Percentiles rank a stretch among this genome's conserved stretches.
phyloP scores from a whole-genome alignment of 2,113 vertebrate genomes.

The Eleginops maclovinus region DNA sequence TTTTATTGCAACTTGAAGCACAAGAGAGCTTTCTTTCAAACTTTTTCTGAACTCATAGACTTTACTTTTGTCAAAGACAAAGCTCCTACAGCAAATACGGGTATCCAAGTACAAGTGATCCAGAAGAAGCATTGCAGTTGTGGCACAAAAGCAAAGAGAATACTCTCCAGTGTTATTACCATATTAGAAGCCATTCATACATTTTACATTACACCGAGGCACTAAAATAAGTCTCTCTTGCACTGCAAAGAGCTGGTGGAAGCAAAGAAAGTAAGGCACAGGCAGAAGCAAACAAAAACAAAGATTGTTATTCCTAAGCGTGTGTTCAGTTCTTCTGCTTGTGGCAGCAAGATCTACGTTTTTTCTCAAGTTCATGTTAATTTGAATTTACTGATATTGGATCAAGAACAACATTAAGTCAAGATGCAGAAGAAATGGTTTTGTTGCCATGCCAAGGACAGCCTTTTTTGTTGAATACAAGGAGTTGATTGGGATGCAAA shows the following conservation, averaged over 20 bases:
- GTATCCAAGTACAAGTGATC: background rate
- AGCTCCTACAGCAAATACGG: background rate
- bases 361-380: background rate
- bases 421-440: background rate
- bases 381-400: background rate
- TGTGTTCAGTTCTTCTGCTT: background rate
- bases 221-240: conserved; percentile 10
- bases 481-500: background rate
- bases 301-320: background rate
- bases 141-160: background rate
- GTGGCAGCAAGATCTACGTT: background rate
- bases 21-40: background rate
- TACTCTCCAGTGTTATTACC: conserved; percentile 7
- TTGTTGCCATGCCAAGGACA: background rate
- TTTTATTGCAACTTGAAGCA: background rate
- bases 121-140: background rate
- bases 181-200: conserved; percentile 25
- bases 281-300: background rate
- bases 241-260: background rate
- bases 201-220: conserved; percentile 34
- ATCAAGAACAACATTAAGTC: background rate
- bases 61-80: conserved; percentile 1
- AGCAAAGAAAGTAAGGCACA: background rate
- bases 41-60: background rate
- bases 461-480: background rate